These are phyloP conservation scores for Apus apus DNA, from an alignment of 2,113 vertebrate species.

Conservation along the genomic window DNA sequence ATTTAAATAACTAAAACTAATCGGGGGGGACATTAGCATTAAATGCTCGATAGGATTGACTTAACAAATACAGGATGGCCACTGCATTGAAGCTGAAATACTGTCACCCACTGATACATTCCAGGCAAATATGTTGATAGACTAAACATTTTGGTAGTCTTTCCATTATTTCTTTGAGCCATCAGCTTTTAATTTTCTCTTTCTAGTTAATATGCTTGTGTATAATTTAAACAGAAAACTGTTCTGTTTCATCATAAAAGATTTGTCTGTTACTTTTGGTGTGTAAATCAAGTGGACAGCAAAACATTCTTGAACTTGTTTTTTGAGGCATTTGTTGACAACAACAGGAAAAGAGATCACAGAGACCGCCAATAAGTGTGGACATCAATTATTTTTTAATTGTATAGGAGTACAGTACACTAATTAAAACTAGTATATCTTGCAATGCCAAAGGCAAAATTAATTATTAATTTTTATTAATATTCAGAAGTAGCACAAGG, in stretches of 20 bases:
- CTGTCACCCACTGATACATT: constrained; percentile 63
- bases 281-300: constrained; percentile 82
- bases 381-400: constrained; percentile 99
- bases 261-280: constrained; percentile 79
- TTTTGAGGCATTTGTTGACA: constrained; percentile 88
- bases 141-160: constrained; percentile 75
- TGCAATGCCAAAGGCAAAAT: constrained; percentile 99
- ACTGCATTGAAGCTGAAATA: constrained; percentile 42
- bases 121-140: constrained; percentile 74
- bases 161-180: constrained; percentile 77
- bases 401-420: constrained; percentile 99
- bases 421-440: constrained; percentile 99
- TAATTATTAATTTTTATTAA: constrained; percentile 99
- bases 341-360: constrained; percentile 93
- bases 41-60: constrained; percentile 60
- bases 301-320: constrained; percentile 84
- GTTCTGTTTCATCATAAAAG: constrained; percentile 84
- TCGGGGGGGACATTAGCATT: constrained; percentile 66
- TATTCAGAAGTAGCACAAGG: constrained; percentile 99
- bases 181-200: constrained; percentile 80
- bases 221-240: constrained; percentile 83
- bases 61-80: constrained; percentile 74
- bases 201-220: constrained; percentile 82
- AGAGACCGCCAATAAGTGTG: constrained; percentile 91
- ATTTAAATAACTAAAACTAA: constrained; percentile 73